A percentile compares a stretch with the other conserved stretches of the same genome.
Conservation (phyloP, 2,888 invertebrate species). For the Erpobdella octoculata region DNA sequence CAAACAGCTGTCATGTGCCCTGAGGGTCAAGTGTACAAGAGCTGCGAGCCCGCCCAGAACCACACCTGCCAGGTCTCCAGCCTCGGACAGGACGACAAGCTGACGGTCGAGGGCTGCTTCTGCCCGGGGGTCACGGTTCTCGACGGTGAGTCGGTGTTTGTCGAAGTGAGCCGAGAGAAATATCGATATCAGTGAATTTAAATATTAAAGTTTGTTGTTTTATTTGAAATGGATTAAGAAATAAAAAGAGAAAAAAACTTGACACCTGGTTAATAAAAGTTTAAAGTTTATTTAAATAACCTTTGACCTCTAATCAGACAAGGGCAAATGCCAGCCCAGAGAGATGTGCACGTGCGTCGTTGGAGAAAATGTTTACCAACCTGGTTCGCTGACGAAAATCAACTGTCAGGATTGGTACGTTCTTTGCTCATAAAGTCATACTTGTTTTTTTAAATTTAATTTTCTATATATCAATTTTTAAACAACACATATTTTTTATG, state of each 20-base stretch:
- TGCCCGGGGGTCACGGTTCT: constrained; percentile 33
- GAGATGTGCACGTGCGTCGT: constrained; percentile 39
- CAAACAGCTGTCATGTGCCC: constrained; percentile 35
- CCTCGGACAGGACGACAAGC: constrained; percentile 10
- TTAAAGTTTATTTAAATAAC: not conserved
- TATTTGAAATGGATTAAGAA: not conserved
- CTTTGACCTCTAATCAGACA: constrained; percentile 13
- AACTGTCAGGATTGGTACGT: constrained; percentile 35
- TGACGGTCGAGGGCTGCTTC: constrained; percentile 35
- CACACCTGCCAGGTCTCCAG: constrained; percentile 32
- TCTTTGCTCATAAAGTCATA: not conserved
- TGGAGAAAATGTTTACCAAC: constrained; percentile 34
- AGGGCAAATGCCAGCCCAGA: constrained; percentile 38
- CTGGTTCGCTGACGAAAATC: constrained; percentile 31
- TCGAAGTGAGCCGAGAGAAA: not conserved
- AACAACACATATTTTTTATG: no score
- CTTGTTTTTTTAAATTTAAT: no score
- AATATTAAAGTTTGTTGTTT: no score
- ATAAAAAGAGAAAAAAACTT: not conserved
- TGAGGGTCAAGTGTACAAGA: constrained; percentile 34
- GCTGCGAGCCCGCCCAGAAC: constrained; percentile 29
- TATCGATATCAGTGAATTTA: not conserved
- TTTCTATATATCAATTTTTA: no score
- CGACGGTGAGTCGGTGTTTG: constrained; percentile 10
- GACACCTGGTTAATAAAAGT: not conserved